Evolutionary conservation across 2,113 vertebrate genomes (phyloP).

Genomic region (Petromus typicus): DNA sequence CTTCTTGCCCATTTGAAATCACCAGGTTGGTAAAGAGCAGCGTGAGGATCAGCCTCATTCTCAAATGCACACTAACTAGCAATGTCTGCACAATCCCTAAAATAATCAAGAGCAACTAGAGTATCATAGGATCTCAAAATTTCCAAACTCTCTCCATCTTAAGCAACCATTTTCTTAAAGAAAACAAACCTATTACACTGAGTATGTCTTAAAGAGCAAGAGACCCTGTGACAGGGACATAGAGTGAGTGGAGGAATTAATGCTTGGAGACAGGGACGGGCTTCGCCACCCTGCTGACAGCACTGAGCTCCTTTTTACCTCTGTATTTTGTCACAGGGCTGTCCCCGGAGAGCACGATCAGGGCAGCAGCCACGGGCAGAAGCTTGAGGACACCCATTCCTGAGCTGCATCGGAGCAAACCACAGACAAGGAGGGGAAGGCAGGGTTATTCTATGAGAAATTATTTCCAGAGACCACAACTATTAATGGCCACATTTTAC

Average conservation of each 20-base stretch:
- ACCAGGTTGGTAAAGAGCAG: neutral
- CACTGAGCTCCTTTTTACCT: slow-evolving; percentile 80
- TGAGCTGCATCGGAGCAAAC: slow-evolving; percentile 75
- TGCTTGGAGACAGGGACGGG: neutral
- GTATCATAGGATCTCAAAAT: neutral
- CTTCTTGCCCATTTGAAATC: neutral
- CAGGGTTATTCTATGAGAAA: neutral
- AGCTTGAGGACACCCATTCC: slow-evolving; percentile 82
- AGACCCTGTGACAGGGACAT: fast-evolving
- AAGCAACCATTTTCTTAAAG: neutral
- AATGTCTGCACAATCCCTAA: neutral
- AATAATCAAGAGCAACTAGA: neutral
- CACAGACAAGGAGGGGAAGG: slow-evolving; percentile 35
- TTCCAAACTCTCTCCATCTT: neutral
- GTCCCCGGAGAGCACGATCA: slow-evolving; percentile 90
- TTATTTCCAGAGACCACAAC: neutral
- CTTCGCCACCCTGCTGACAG: neutral
- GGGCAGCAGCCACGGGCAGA: slow-evolving; percentile 82
- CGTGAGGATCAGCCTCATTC: neutral
- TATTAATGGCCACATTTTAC: neutral
- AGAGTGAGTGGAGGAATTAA: neutral
- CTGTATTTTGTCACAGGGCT: slow-evolving; percentile 88
- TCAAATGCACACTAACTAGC: neutral
- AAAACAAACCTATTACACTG: neutral
- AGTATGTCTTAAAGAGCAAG: neutral